Evolutionary conservation across 2,113 vertebrate species (phyloP), one percentile per base, ranked within the genome.

Genomic region (Lasiurus cinereus): DNA sequence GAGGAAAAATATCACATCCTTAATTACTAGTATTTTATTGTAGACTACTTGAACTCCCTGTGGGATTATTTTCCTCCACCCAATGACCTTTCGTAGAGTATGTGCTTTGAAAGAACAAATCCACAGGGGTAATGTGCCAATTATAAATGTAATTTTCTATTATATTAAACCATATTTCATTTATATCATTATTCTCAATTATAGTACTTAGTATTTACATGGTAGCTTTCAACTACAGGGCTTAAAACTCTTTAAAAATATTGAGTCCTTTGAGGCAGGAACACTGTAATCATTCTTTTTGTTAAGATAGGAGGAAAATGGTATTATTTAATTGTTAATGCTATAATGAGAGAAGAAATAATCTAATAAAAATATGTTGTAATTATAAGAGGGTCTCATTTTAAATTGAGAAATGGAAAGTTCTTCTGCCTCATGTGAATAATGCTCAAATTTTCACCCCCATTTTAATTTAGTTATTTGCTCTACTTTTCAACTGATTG

Each of bases 101-200:
- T 77, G 19, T 64, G 24, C 19, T 93, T 33, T 54, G 54, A 79
- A 91, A 89, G 77, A 83, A 93, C 52, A 88, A 90, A 76, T 48
- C 62, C 22, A 62, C 77, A 79, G 43, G 67, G 73, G 56, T 33
- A 50, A 0, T 83, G 11, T 93, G 83, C 83, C 69, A 56, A 33
- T 74, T 83, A 39, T 21, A 91, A 33, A 62, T 93, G 70, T 94
- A 93, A 31, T 92, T 82, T 83, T 91, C 59, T 92, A 43, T 90
- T 85, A 29, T 94, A 48, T 80, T 50, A 88, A 85, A 62, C 50
- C 19, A 66, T 52, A 74, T 90, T 83, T 84, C 77, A 83, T 90
- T 94, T 83, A 76, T 94, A 43, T 83, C 31, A 74, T 21, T 31
- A 43, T 79, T 77, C 43, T 90, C 24, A 85, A n/a, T 91, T 72